Percentiles rank a stretch among this genome's conserved stretches.
Evolutionary conservation across 92 coral and sea anemone species (phyloP).

Genomic region (Micromussa lordhowensis): DNA sequence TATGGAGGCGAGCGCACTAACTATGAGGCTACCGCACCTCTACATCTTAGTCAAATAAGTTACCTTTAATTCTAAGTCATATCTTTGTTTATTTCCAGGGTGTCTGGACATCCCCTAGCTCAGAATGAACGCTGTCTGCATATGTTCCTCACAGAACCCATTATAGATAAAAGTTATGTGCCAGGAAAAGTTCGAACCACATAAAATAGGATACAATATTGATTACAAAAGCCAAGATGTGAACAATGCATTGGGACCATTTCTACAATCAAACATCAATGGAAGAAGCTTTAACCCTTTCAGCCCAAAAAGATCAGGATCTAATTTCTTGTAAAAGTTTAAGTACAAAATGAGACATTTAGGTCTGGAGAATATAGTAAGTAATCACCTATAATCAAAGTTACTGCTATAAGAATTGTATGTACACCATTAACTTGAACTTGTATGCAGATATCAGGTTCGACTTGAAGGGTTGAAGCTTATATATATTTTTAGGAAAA

Average conservation of each 20-base stretch:
- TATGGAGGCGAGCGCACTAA: too few relatives aligned
- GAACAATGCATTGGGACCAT: neutral
- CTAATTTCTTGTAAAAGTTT: neutral
- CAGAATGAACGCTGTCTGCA: slow-evolving; percentile 98
- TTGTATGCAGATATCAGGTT: neutral
- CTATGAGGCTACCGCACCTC: too few relatives aligned
- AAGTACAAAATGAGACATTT: neutral
- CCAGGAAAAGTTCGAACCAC: slow-evolving; percentile 97
- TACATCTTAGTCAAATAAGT: too few relatives aligned
- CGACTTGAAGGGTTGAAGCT: neutral
- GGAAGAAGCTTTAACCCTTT: slow-evolving; percentile 1
- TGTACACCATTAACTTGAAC: neutral
- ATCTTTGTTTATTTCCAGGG: slow-evolving; percentile 59
- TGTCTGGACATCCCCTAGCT: slow-evolving; percentile 98
- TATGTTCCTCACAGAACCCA: slow-evolving; percentile 95
- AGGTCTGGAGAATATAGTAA: neutral
- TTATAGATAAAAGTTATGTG: slow-evolving; percentile 94
- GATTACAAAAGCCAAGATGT: neutral
- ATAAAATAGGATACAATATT: slow-evolving; percentile 37
- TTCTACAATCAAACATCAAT: slow-evolving; percentile 14
- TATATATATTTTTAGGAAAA: neutral
- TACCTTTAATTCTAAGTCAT: neutral
- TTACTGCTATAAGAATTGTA: neutral
- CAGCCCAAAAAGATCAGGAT: neutral
- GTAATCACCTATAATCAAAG: neutral